phyloP scores from a whole-genome alignment of 2,888 invertebrate species.

The Morpho helenor region DNA sequence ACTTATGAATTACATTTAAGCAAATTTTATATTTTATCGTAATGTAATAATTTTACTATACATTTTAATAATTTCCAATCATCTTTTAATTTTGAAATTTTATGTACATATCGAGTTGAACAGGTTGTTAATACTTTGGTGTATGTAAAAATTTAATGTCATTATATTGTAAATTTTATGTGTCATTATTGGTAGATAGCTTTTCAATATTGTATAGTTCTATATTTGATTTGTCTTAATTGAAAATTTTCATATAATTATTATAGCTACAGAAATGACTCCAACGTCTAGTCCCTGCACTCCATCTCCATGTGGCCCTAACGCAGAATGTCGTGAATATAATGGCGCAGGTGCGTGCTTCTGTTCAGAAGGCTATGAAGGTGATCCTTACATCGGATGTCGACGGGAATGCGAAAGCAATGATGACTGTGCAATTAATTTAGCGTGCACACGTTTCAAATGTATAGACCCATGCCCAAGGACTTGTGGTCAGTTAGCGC shows the following conservation, averaged over 20 bases:
- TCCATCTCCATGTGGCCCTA: constrained; percentile 91
- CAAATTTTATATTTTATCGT: no score
- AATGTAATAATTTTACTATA: no score
- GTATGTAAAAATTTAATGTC: no score
- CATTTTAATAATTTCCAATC: no score
- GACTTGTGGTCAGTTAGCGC: constrained; percentile 89
- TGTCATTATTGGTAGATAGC: no score
- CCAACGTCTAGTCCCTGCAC: constrained; percentile 86
- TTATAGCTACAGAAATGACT: constrained; percentile 73
- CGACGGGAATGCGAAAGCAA: constrained; percentile 89
- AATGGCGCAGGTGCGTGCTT: constrained; percentile 92
- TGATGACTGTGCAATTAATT: constrained; percentile 84
- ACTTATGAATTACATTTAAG: no score
- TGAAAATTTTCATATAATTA: constrained; percentile 4
- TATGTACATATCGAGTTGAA: no score
- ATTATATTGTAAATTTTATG: no score
- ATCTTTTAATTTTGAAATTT: no score
- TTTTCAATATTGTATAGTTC: no score
- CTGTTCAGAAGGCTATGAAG: constrained; percentile 88
- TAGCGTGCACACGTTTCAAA: constrained; percentile 89
- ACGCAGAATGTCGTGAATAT: constrained; percentile 89
- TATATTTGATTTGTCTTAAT: no score
- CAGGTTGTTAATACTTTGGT: no score
- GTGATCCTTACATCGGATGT: constrained; percentile 87
- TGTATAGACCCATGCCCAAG: constrained; percentile 92